These are phyloP conservation scores for Tolypeutes matacus DNA, from an alignment of 2,797 vertebrate genomes.

Conservation along the genomic window DNA sequence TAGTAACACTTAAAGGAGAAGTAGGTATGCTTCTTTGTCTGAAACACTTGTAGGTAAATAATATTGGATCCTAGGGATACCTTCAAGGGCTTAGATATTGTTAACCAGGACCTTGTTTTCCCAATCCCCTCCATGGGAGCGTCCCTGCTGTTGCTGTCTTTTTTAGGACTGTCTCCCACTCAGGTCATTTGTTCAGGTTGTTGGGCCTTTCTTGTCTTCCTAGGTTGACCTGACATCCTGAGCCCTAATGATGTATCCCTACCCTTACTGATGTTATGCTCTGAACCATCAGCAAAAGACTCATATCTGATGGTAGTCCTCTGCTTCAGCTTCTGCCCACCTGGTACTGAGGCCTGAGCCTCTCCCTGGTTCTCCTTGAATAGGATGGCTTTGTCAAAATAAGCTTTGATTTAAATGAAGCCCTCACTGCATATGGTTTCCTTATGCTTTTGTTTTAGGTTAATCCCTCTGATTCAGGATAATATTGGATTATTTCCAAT, in stretches of 20 bases:
- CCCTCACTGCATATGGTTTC: background rate
- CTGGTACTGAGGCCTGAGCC: background rate
- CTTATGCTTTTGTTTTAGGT: constrained; percentile 55
- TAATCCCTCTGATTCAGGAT: constrained; percentile 19
- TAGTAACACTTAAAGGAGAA: background rate
- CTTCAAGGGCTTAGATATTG: background rate
- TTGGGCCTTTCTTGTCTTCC: background rate
- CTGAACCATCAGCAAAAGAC: background rate
- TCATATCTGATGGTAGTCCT: background rate
- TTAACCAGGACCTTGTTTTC: background rate
- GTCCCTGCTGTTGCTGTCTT: background rate
- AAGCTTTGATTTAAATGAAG: background rate
- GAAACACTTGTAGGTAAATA: constrained; percentile 13
- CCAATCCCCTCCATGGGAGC: background rate
- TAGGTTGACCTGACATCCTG: background rate
- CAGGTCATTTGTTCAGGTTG: background rate
- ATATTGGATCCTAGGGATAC: background rate
- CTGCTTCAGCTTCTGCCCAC: background rate
- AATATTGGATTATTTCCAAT: constrained; percentile 30
- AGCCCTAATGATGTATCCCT: background rate
- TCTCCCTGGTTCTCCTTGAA: background rate
- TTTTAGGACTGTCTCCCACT: background rate
- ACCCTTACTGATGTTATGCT: background rate
- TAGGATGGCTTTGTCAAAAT: background rate
- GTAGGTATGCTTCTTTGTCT: background rate